Conservation (phyloP, 2,888 invertebrate species). For the Ischnus inquisitorius region DNA sequence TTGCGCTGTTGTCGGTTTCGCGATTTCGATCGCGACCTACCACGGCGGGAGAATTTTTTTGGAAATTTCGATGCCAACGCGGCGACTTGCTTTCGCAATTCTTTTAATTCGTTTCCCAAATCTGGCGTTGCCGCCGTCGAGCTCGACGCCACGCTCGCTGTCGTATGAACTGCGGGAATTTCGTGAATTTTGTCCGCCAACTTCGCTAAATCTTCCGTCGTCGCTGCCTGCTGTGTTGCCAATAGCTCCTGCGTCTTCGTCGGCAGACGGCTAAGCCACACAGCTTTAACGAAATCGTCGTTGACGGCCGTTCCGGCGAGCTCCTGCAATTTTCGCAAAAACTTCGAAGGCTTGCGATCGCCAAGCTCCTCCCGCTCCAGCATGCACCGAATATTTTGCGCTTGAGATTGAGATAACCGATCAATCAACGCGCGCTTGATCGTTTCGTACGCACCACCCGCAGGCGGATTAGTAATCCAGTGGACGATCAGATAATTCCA, state of each 20-base stretch:
- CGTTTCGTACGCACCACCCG: neutral
- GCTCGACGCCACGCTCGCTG: neutral
- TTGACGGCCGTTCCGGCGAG: slow-evolving; percentile 1
- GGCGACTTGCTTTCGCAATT: neutral
- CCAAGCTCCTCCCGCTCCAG: neutral
- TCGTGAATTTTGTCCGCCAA: neutral
- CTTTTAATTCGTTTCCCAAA: neutral
- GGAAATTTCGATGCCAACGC: neutral
- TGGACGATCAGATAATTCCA: too few species aligned
- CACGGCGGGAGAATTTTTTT: neutral
- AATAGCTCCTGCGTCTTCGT: neutral
- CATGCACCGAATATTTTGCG: neutral
- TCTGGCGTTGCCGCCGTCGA: neutral
- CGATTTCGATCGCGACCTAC: neutral
- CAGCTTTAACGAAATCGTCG: neutral
- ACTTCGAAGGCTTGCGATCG: neutral
- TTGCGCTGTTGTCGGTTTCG: neutral
- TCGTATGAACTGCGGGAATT: neutral
- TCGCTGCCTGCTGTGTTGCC: neutral
- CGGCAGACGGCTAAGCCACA: neutral
- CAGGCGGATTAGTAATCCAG: neutral
- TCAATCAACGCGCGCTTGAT: neutral
- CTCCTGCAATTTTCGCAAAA: neutral
- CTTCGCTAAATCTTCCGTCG: neutral
- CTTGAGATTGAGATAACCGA: neutral